Percentiles rank a stretch among this genome's conserved stretches.
phyloP scores from a whole-genome alignment of 2,797 vertebrate genomes.

The Eutrigla gurnardus region DNA sequence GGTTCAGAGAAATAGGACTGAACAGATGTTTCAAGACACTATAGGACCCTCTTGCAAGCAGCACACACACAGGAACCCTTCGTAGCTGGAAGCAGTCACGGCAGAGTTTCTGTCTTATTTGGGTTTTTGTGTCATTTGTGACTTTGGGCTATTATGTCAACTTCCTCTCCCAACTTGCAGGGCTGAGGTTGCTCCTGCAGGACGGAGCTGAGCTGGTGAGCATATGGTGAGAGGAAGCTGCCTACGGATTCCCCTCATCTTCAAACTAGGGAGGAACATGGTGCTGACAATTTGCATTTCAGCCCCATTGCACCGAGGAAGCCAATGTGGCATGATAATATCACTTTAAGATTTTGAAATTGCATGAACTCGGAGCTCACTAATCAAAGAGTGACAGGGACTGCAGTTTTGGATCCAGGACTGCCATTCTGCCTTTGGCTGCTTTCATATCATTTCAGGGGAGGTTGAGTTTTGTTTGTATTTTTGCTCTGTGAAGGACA shows the following conservation, averaged over 20 bases:
- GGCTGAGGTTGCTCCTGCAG: constrained; percentile 72
- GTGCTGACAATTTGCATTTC: constrained; percentile 52
- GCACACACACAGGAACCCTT: constrained; percentile 10
- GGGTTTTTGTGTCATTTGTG: constrained; percentile 74
- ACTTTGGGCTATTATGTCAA: constrained; percentile 71
- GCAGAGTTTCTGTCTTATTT: constrained; percentile 68
- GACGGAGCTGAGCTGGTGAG: constrained; percentile 67
- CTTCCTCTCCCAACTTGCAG: constrained; percentile 68
- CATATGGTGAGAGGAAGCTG: constrained; percentile 76
- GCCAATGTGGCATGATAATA: constrained; percentile 27
- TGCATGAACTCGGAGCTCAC: constrained; percentile 22
- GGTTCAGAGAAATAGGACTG: constrained; percentile 33
- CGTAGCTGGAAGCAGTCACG: constrained; percentile 56
- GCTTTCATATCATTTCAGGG: neutral
- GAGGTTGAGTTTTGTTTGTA: constrained; percentile 19
- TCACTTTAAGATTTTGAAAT: constrained; percentile 39
- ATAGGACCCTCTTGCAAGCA: constrained; percentile 37
- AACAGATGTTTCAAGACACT: constrained; percentile 62
- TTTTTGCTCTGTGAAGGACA: constrained; percentile 10
- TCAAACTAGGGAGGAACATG: constrained; percentile 49
- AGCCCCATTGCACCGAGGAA: constrained; percentile 6
- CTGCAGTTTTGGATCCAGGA: constrained; percentile 17
- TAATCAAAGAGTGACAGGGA: constrained; percentile 26
- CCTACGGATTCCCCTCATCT: constrained; percentile 48
- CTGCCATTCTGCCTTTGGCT: neutral